Percentiles rank a stretch among this genome's conserved stretches.
Evolutionary conservation across 2,797 vertebrate genomes (phyloP).

Genomic region (Smutsia temminckii): DNA sequence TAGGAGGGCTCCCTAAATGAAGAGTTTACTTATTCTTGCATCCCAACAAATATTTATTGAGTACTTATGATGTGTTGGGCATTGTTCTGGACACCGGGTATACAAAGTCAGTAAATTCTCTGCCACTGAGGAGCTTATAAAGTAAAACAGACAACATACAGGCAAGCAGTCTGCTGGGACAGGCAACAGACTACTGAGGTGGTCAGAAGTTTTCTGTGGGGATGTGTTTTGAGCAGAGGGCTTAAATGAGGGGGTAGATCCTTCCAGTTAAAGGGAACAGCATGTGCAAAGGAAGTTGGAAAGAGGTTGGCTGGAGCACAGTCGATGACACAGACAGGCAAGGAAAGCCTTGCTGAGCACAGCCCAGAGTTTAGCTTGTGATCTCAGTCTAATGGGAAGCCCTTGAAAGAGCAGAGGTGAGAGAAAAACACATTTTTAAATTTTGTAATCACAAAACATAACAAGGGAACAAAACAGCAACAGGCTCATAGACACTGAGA

Average conservation of each 20-base stretch:
- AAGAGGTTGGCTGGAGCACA: neutral
- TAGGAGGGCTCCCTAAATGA: neutral
- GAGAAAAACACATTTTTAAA: neutral
- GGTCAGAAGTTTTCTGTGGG: neutral
- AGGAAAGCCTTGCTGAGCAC: neutral
- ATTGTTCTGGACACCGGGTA: neutral
- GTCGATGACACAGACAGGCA: neutral
- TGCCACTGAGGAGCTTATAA: neutral
- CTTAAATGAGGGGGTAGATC: neutral
- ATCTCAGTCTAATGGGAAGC: neutral
- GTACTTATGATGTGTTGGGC: neutral
- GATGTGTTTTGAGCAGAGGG: neutral
- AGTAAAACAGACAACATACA: neutral
- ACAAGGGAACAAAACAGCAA: no score
- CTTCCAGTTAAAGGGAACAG: neutral
- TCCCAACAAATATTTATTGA: neutral
- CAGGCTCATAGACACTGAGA: no score
- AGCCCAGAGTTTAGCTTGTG: neutral
- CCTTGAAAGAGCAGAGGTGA: neutral
- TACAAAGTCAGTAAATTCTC: neutral
- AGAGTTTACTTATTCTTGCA: neutral
- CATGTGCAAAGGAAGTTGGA: neutral
- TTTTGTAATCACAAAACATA: no score
- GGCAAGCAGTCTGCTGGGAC: neutral
- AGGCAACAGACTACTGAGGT: neutral